Conservation (phyloP, 1,140 invertebrate genomes). For the Caenorhabditis brenneri region DNA sequence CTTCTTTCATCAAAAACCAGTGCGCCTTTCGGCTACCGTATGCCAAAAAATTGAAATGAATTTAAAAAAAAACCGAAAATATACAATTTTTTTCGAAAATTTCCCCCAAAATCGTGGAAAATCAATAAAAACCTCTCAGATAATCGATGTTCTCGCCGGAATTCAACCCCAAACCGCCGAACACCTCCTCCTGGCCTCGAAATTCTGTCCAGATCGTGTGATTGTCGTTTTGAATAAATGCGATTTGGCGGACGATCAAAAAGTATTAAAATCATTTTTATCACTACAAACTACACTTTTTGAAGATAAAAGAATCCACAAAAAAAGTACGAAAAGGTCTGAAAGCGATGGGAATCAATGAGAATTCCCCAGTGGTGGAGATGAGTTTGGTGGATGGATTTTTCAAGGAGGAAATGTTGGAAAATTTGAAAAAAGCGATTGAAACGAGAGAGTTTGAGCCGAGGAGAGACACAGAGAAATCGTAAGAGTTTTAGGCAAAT, state of each 20-base stretch:
- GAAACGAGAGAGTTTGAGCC: constrained; percentile 74
- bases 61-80: too few species aligned
- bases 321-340: constrained; percentile 72
- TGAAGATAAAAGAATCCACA: constrained; percentile 1
- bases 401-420: constrained; percentile 72
- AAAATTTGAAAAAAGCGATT: constrained; percentile 74
- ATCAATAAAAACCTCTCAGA: neutral
- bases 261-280: constrained; percentile 66
- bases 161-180: constrained; percentile 83
- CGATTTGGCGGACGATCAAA: constrained; percentile 75
- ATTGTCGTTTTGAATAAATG: constrained; percentile 81
- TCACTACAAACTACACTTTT: neutral
- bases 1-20: too few species aligned
- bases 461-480: constrained; percentile 72
- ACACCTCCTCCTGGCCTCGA: constrained; percentile 78
- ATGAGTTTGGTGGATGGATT: neutral
- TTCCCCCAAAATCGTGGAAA: too few species aligned
- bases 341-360: constrained; percentile 75
- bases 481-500: constrained; percentile 60
- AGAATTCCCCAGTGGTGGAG: neutral
- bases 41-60: too few species aligned
- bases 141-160: constrained; percentile 79
- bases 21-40: too few species aligned
- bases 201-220: constrained; percentile 76
- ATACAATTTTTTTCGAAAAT: too few species aligned